phyloP scores from a whole-genome alignment of 1,140 invertebrate species.

The Drosophila auraria region DNA sequence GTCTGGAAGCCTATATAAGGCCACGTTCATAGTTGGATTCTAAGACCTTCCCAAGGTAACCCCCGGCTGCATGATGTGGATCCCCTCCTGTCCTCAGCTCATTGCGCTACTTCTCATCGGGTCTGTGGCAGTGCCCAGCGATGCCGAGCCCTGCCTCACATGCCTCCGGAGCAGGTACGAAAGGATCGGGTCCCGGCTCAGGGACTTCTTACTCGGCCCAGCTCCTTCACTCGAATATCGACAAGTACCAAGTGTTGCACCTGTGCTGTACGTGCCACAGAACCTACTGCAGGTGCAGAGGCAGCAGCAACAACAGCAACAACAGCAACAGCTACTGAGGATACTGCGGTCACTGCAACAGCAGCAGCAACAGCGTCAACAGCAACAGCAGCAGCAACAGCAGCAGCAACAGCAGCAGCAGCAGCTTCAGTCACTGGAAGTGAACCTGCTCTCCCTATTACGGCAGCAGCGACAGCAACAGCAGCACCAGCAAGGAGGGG shows the following conservation, averaged over 20 bases:
- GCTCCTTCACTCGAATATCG: too few relatives aligned
- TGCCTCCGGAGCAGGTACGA: background rate
- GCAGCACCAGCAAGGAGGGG: background rate
- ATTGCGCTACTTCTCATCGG: background rate
- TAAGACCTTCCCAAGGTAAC: background rate
- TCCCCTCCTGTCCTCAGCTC: background rate
- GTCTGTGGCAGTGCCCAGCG: background rate
- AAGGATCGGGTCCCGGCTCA: background rate
- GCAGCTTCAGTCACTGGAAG: too few relatives aligned
- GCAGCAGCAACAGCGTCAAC: background rate
- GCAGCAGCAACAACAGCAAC: background rate
- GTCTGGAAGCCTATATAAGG: conserved; percentile 2
- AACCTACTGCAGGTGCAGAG: background rate
- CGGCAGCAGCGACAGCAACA: too few relatives aligned
- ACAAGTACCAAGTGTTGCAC: too few relatives aligned
- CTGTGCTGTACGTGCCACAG: too few relatives aligned
- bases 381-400: background rate
- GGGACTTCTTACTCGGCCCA: background rate
- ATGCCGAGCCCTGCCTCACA: background rate
- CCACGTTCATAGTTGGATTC: background rate
- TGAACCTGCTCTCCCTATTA: too few relatives aligned
- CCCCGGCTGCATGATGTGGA: background rate
- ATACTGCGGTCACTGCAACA: too few relatives aligned
- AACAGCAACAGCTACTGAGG: too few relatives aligned
- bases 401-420: background rate